Evolutionary conservation across 2,113 vertebrate species (phyloP).

Genomic region (Seriola rivoliana): DNA sequence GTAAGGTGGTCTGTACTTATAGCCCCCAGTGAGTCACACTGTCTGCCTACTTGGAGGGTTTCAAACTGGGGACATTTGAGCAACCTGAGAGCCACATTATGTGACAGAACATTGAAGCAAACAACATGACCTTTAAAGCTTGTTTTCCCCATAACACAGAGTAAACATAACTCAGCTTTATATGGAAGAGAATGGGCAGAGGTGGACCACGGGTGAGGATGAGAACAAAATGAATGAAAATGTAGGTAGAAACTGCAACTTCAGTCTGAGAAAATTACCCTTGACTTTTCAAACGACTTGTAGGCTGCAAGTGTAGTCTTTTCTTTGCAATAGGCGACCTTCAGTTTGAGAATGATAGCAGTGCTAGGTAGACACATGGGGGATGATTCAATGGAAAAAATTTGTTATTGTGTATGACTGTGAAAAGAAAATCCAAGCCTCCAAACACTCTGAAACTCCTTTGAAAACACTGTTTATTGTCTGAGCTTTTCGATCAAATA

Average conservation of each 20-base stretch:
- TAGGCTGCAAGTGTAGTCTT: neutral
- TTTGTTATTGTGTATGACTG: neutral
- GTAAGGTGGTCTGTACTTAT: neutral
- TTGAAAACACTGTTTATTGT: neutral
- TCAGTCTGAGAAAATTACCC: neutral
- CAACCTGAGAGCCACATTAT: constrained; percentile 14
- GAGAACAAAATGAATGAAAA: constrained; percentile 1
- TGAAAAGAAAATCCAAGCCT: neutral
- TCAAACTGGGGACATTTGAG: neutral
- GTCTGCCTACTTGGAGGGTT: neutral
- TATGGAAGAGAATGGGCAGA: neutral
- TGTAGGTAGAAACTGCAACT: neutral
- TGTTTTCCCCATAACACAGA: neutral
- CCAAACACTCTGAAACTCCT: neutral
- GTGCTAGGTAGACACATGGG: neutral
- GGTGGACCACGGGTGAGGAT: constrained; percentile 6
- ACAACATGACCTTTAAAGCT: constrained; percentile 52
- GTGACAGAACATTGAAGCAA: constrained; percentile 33
- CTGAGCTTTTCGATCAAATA: neutral
- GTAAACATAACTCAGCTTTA: constrained; percentile 34
- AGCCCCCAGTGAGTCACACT: neutral
- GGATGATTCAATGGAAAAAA: neutral
- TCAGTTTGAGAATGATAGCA: neutral
- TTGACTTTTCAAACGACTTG: neutral
- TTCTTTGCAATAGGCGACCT: neutral